phyloP scores from a whole-genome alignment of 1,140 invertebrate genomes.

The Andrena cerasifolii region DNA sequence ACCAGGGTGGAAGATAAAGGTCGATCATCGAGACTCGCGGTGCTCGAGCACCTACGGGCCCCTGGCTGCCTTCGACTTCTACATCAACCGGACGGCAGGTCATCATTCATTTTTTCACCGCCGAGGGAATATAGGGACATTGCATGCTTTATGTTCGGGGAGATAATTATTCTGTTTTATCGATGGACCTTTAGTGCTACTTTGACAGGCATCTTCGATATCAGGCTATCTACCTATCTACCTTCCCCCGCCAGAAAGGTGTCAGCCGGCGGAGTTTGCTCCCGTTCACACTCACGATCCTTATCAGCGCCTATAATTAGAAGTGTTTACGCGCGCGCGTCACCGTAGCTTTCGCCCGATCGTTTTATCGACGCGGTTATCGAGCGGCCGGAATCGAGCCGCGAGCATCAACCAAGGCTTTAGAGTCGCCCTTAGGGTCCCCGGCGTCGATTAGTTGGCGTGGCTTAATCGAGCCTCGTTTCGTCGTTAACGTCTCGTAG shows the following conservation, averaged over 20 bases:
- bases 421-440: no score
- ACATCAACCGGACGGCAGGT: conserved; percentile 87
- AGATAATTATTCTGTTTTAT: no score
- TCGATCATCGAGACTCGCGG: conserved; percentile 88
- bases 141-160: no score
- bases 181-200: no score
- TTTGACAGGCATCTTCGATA: no score
- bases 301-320: conserved; percentile 43
- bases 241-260: not conserved
- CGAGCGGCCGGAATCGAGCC: conserved; percentile 1
- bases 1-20: conserved; percentile 86
- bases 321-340: conserved; percentile 30
- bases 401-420: not conserved
- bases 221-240: no score
- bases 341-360: not conserved
- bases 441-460: not conserved
- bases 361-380: conserved; percentile 19
- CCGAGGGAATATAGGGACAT: no score
- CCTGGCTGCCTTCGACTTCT: conserved; percentile 90
- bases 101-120: conserved; percentile 1
- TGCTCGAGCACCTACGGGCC: conserved; percentile 91
- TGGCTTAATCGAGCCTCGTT: conserved; percentile 50
- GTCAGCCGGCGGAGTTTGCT: not conserved
- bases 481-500: conserved; percentile 36
- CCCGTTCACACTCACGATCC: not conserved